A percentile compares a stretch with the other conserved stretches of the same genome.
Evolutionary conservation across 1,140 invertebrate species (phyloP).

Genomic region (Drosophila kepulauana): DNA sequence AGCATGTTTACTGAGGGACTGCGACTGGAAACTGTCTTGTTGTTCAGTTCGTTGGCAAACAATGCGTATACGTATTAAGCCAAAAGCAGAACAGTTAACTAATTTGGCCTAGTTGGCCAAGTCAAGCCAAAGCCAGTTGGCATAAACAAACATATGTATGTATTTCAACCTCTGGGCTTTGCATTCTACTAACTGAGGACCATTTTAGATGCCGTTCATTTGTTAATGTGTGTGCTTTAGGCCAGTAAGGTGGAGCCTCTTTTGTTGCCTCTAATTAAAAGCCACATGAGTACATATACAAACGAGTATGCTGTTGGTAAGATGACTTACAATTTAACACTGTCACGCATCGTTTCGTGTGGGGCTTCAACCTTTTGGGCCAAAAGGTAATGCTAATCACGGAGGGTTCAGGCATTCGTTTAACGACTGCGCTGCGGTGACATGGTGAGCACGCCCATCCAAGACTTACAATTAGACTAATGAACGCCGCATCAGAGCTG

Average conservation of each 20-base stretch:
- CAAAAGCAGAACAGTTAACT: slow-evolving; percentile 43
- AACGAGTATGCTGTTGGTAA: slow-evolving; percentile 32
- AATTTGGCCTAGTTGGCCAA: slow-evolving; percentile 58
- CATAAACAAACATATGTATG: slow-evolving; percentile 13
- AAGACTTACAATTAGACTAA: slow-evolving; percentile 81
- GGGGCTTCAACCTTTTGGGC: slow-evolving; percentile 53
- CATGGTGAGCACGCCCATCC: slow-evolving; percentile 39
- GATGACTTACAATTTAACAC: slow-evolving; percentile 69
- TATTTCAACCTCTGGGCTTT: slow-evolving; percentile 7
- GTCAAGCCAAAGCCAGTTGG: not conserved
- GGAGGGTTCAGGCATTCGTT: slow-evolving; percentile 39
- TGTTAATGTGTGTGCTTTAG: slow-evolving; percentile 73
- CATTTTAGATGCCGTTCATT: slow-evolving; percentile 72
- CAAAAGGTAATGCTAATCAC: slow-evolving; percentile 69
- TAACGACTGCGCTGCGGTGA: slow-evolving; percentile 26
- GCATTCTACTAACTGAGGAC: slow-evolving; percentile 30
- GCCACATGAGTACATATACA: slow-evolving; percentile 52
- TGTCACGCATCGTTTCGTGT: slow-evolving; percentile 78
- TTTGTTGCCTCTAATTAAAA: slow-evolving; percentile 78
- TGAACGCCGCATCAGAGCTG: slow-evolving; percentile 75
- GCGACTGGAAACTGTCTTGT: slow-evolving; percentile 49
- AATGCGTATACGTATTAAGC: slow-evolving; percentile 25
- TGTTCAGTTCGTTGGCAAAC: not conserved
- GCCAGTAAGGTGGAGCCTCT: slow-evolving; percentile 45
- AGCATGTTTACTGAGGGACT: slow-evolving; percentile 58